Base-by-base conservation (phyloP, 2,113 vertebrate genomes). In the Orycteropus afer region DNA sequence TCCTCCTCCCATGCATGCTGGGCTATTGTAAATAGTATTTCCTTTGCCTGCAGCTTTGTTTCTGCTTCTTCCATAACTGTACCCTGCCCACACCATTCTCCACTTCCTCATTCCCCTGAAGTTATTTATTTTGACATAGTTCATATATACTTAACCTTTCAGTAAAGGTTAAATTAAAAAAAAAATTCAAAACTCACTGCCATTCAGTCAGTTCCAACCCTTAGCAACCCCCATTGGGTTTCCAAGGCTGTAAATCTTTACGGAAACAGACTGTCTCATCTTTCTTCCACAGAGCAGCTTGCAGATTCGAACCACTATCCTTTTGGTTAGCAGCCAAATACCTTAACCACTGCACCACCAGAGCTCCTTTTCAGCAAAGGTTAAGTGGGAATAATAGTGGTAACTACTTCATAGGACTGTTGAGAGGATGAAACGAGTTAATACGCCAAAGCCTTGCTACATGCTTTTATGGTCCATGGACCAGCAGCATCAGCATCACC, bases 91-190 rank as follows among this genome's bases (percentile, higher is more conserved):
- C 3, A 32, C 42, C 73, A 55, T 25, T 74, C 42, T 59, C 49
- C 6, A 42, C 73, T 34, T 32, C 55, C 51, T 71, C 57, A 57
- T 1, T 79, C 61, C 23, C 47, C 61, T 57, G n/a, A 2, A 85
- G n/a, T 67, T 71, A 34, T 83, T 92, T 90, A 87, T 87, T 83
- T 96, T 83, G 88, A 94, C 34, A 63, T 27, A 73, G 32, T 77
- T 90, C 79, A 59, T 9, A 37, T 6, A 42, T 55, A 27, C 51
- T 61, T 86, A 96, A 59, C 59, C 55, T 85, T 25, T 67, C 22
- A 49, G 80, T 84, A 71, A n/a, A 71, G 67, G n/a, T 71, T 71
- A 71, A n/a, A n/a, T n/a, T n/a, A n/a, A n/a, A n/a, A n/a, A n/a
- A n/a, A n/a, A n/a, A n/a, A n/a, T n/a, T n/a, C n/a, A n/a, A n/a